These are phyloP conservation scores for Bos taurus DNA, from an alignment of 2,113 vertebrate species.

Conservation along the genomic window ARS-UCD2.0 NC_037328.1:76815001-76815500, in stretches of 20 bases:
- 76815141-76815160: not conserved
- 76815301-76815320: not conserved
- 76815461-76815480: constrained; percentile 9
- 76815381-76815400: not conserved
- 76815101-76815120: not conserved
- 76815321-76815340: constrained; percentile 21
- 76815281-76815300: not conserved
- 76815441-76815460: not conserved
- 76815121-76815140: not conserved
- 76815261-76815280: not conserved
- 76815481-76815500: not conserved
- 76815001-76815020: not conserved
- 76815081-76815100: not conserved
- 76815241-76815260: not conserved
- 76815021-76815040: not conserved
- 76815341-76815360: constrained; percentile 5
- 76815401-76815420: constrained; percentile 2
- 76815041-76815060: not conserved
- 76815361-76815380: not conserved
- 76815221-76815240: not conserved
- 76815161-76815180: not conserved
- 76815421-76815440: constrained; percentile 69
- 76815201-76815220: not conserved
- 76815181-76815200: not conserved
- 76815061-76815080: not conserved